Conservation (phyloP, 2,888 invertebrate genomes). For the Cheilosia impressa region DNA sequence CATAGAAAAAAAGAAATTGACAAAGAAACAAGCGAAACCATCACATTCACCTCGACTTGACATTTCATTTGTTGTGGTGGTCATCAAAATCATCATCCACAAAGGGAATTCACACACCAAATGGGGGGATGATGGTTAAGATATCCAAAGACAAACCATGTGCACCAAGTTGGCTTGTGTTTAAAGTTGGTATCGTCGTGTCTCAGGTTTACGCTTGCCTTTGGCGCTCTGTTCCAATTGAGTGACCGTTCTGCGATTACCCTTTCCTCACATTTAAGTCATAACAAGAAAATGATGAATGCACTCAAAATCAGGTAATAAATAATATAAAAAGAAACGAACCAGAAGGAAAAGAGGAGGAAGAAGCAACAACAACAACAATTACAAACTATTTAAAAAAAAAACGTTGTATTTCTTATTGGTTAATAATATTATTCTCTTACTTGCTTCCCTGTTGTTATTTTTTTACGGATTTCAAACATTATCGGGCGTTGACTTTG, state of each 20-base stretch:
- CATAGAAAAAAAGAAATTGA: background rate
- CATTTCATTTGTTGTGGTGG: slow-evolving; percentile 8
- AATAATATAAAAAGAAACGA: slow-evolving; percentile 24
- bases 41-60: slow-evolving; percentile 7
- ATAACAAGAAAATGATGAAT: slow-evolving; percentile 49
- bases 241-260: slow-evolving; percentile 16
- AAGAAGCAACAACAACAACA: background rate
- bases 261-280: slow-evolving; percentile 10
- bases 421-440: slow-evolving; percentile 24
- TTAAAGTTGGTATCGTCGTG: background rate
- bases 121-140: background rate
- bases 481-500: slow-evolving; percentile 48
- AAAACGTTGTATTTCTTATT: slow-evolving; percentile 13
- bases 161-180: background rate
- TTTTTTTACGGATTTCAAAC: slow-evolving; percentile 44
- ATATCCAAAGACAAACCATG: slow-evolving; percentile 2
- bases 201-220: background rate
- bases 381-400: background rate
- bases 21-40: background rate
- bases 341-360: slow-evolving; percentile 4
- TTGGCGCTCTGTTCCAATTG: slow-evolving; percentile 45
- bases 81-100: background rate
- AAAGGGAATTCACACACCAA: background rate
- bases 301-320: slow-evolving; percentile 28
- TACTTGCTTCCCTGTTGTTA: slow-evolving; percentile 5